Percentiles rank a stretch among this genome's conserved stretches.
phyloP scores from a whole-genome alignment of 2,888 invertebrate genomes.

The Clepsis dumicolana region DNA sequence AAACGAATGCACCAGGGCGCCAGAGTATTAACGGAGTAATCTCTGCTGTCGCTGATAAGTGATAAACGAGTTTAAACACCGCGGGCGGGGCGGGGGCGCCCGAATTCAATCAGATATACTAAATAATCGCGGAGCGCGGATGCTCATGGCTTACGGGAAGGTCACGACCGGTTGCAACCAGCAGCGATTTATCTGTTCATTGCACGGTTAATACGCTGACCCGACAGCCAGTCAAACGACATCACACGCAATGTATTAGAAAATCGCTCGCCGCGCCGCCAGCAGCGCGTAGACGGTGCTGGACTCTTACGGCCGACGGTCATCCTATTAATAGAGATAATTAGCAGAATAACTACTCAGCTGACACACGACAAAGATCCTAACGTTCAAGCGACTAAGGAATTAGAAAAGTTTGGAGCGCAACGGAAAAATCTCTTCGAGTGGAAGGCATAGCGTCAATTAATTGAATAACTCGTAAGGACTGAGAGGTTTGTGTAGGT shows the following conservation, averaged over 20 bases:
- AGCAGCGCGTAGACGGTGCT: no score
- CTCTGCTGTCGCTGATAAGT: conserved; percentile 48
- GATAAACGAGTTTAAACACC: conserved; percentile 47
- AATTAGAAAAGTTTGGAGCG: not conserved
- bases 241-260: no score
- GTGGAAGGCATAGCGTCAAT: not conserved
- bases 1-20: conserved; percentile 30
- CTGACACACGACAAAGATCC: not conserved
- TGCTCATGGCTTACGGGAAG: conserved; percentile 24
- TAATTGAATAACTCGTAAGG: not conserved
- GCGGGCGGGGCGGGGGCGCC: conserved; percentile 4
- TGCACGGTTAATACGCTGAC: no score
- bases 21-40: conserved; percentile 46
- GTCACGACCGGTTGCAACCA: no score
- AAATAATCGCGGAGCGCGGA: conserved; percentile 49
- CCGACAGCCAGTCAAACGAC: no score
- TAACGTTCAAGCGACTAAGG: not conserved
- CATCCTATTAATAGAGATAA: conserved; percentile 19
- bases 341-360: not conserved
- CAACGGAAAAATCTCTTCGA: not conserved
- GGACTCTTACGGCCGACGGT: not conserved
- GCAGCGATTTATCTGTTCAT: no score
- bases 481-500: not conserved
- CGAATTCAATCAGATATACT: conserved; percentile 43
- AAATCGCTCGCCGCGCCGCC: no score